Evolutionary conservation across 2,797 vertebrate species (phyloP), one percentile per base, ranked within the genome.

Genomic region (Sebastiscus tertius): DNA sequence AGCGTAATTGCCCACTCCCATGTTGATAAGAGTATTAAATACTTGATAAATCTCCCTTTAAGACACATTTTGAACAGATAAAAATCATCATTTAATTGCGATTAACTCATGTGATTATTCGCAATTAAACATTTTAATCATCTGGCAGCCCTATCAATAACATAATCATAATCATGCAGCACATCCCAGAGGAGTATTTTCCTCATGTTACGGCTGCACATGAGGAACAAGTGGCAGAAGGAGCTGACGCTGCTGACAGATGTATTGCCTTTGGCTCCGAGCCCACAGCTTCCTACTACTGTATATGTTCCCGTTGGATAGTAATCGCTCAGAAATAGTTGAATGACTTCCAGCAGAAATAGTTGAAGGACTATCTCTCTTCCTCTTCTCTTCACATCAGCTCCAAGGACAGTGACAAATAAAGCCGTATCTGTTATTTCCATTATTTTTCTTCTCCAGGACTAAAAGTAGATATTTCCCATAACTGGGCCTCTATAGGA

Each of bases 251-350:
- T 18, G n/a, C 34, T 88, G 80, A 81, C 79, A 77, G 85, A 86
- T 70, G 52, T 84, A 61, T 80, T 85, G 49, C 26, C 67, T 72
- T 82, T 91, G 88, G 87, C 79, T 63, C 33, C 0, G 8, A 60
- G 77, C 86, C 79, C 20, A 18, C 64, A 49, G n/a, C 83, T 89
- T 87, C 88, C 81, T 87, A 75, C 72, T 46, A 46, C 42, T 46
- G 42, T 42, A 64, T 42, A 64, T 73, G 77, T 76, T 83, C 70
- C 78, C 8, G 12, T 60, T 82, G 56, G 75, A 82, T 79, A 77
- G 85, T 60, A 81, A 90, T 88, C 76, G 58, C 77, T 88, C 75
- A 70, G 22, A 80, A 80, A 89, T 83, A 85, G 70, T 85, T 92
- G 90, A 84, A 84, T 7, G 20, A 14, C 39, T 33, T 92, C 89